These are phyloP conservation scores for Eupsittula cactorum DNA, from an alignment of 2,113 vertebrate species.

Conservation along the genomic window DNA sequence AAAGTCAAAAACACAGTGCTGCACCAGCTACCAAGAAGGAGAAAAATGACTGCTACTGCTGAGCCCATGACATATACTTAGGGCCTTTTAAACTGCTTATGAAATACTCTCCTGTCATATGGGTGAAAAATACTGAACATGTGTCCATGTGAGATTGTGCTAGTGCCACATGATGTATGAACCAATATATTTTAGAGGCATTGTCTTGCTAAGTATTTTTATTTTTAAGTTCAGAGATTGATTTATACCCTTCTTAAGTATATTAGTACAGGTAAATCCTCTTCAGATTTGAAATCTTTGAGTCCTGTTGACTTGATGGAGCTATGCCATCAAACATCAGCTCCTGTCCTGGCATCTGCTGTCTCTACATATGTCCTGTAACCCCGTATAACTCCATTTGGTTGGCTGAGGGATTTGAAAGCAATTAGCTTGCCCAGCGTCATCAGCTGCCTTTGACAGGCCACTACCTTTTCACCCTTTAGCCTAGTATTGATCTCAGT, in stretches of 20 bases:
- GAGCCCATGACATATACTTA: neutral
- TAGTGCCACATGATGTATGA: neutral
- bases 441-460: neutral
- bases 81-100: neutral
- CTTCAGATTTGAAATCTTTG: neutral
- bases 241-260: neutral
- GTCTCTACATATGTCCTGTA: neutral
- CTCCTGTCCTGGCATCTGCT: neutral
- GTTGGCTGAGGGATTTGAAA: neutral
- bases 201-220: neutral
- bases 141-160: neutral
- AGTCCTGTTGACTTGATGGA: neutral
- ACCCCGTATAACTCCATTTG: rapidly evolving
- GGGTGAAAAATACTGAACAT: neutral
- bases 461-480: neutral
- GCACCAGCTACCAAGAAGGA: no score
- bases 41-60: no score
- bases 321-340: neutral
- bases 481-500: neutral
- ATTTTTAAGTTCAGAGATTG: neutral
- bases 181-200: neutral
- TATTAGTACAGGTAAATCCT: neutral
- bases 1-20: no score
- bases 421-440: neutral
- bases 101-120: neutral